These are phyloP conservation scores for Cylloceria caligata DNA, from an alignment of 2,888 invertebrate genomes.

Conservation along the genomic window DNA sequence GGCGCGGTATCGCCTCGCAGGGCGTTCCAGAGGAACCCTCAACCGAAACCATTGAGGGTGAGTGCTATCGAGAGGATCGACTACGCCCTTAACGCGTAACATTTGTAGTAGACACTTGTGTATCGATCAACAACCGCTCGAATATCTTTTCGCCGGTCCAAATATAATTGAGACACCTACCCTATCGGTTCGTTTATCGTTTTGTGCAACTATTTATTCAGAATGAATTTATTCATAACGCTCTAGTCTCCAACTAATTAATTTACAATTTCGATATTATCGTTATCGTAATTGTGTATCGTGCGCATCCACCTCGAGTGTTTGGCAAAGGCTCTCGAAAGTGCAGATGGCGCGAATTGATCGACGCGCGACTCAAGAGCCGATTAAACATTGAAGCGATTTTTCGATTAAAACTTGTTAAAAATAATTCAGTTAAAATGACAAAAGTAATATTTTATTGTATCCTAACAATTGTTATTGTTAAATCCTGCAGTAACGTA, in stretches of 20 bases:
- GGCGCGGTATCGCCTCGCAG: slow-evolving; percentile 26
- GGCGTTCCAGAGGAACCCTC: slow-evolving; percentile 44
- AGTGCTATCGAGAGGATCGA: slow-evolving; percentile 54
- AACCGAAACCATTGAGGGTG: slow-evolving; percentile 45
- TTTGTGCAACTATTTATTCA: background rate
- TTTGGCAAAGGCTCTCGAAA: slow-evolving; percentile 4
- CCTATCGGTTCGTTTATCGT: background rate
- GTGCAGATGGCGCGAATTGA: slow-evolving; percentile 53
- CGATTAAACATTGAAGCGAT: slow-evolving; percentile 25
- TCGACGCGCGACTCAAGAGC: slow-evolving; percentile 11
- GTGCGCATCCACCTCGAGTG: slow-evolving; percentile 11
- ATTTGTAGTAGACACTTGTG: background rate
- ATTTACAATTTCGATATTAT: slow-evolving; percentile 26
- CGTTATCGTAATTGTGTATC: slow-evolving; percentile 33
- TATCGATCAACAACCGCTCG: slow-evolving; percentile 44
- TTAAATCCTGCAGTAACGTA: background rate
- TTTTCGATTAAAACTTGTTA: slow-evolving; percentile 11
- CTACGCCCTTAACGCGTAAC: slow-evolving; percentile 35
- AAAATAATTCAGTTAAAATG: background rate
- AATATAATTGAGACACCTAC: slow-evolving; percentile 20
- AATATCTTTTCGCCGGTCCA: background rate
- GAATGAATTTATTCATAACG: slow-evolving; percentile 18
- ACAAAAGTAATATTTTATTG: background rate
- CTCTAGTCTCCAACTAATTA: slow-evolving; percentile 10
- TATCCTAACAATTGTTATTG: background rate